Evolutionary conservation across 2,113 vertebrate genomes (phyloP).

Genomic region (Paramisgurnus dabryanus): DNA sequence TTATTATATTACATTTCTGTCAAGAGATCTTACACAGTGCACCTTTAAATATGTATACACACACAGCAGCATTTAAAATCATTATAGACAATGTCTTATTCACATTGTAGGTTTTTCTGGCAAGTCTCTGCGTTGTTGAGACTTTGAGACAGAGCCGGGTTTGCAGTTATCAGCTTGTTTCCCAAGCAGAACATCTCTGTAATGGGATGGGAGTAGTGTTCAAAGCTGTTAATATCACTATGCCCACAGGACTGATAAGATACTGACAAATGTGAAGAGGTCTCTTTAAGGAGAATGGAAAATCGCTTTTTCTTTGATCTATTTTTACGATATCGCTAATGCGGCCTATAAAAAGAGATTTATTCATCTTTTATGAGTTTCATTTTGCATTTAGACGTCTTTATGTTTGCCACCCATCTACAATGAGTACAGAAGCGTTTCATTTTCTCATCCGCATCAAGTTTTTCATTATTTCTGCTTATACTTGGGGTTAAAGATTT

Average conservation of each 20-base stretch:
- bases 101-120: background rate
- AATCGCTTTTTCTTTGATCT: slow-evolving; percentile 9
- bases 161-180: slow-evolving; percentile 18
- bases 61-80: too few species aligned
- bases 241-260: slow-evolving; percentile 22
- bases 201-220: slow-evolving; percentile 1
- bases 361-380: slow-evolving; percentile 4
- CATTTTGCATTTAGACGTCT: background rate
- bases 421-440: too few species aligned
- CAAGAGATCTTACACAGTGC: too few species aligned
- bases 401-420: background rate
- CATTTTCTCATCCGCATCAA: too few species aligned
- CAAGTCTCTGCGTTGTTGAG: background rate
- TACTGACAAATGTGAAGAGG: background rate
- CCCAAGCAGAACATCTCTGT: slow-evolving; percentile 8
- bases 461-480: too few species aligned
- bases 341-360: background rate
- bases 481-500: too few species aligned
- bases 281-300: background rate
- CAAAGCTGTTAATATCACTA: slow-evolving; percentile 21
- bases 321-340: background rate
- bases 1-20: too few species aligned
- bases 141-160: background rate
- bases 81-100: too few species aligned
- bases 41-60: too few species aligned